Conservation (phyloP, 2,888 invertebrate species). For the Parasteatoda lunata region DNA sequence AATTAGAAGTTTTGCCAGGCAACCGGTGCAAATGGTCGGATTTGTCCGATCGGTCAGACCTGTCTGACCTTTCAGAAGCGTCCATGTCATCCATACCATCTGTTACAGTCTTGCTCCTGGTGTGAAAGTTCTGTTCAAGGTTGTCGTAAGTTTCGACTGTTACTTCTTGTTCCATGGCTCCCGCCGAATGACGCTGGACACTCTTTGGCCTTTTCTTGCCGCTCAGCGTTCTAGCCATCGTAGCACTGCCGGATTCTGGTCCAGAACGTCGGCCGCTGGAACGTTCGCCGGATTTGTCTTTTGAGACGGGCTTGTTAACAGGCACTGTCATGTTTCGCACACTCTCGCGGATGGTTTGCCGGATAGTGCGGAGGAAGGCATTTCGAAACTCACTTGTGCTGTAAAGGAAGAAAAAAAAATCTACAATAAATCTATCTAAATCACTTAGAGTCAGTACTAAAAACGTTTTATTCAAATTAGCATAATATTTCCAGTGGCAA, state of each 20-base stretch:
- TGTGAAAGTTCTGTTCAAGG: conserved; percentile 79
- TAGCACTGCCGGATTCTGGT: neutral
- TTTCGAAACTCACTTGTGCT: conserved; percentile 97
- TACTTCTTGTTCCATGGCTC: conserved; percentile 85
- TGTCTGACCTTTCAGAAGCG: conserved; percentile 66
- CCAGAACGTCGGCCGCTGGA: conserved; percentile 13
- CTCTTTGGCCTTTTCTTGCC: conserved; percentile 84
- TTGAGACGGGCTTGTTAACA: conserved; percentile 60
- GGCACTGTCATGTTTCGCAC: conserved; percentile 91
- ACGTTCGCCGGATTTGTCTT: conserved; percentile 30
- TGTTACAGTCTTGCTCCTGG: conserved; percentile 91
- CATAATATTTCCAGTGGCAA: too few species aligned
- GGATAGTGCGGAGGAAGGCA: conserved; percentile 96
- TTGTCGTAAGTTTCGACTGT: conserved; percentile 73
- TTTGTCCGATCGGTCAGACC: too few species aligned
- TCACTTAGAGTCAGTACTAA: too few species aligned
- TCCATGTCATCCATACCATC: conserved; percentile 80
- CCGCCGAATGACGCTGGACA: conserved; percentile 86
- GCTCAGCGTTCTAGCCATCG: conserved; percentile 80
- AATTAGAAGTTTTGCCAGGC: conserved; percentile 29
- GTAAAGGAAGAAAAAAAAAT: conserved; percentile 66
- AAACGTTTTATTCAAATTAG: too few species aligned
- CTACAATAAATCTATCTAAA: too few species aligned
- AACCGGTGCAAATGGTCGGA: conserved; percentile 73
- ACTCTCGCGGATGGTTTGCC: conserved; percentile 97